A percentile compares a stretch with the other conserved stretches of the same genome.
Conservation (phyloP, 2,113 vertebrate species). For the Murina feae region DNA sequence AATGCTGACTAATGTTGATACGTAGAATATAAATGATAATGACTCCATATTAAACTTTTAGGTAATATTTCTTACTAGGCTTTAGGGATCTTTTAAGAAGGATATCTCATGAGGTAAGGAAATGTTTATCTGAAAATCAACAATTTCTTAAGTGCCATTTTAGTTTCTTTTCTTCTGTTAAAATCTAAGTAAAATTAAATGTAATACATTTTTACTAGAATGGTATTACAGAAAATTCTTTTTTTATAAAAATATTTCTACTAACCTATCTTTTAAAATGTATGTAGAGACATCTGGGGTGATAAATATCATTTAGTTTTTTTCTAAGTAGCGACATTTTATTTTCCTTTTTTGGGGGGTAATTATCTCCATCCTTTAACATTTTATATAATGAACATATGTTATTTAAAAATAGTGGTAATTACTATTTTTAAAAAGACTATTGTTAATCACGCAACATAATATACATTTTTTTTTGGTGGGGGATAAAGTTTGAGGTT, state of each 20-base stretch:
- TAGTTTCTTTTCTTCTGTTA: not conserved
- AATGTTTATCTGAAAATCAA: slow-evolving; percentile 4
- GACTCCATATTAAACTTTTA: not conserved
- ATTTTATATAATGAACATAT: not conserved
- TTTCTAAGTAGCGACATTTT: not conserved
- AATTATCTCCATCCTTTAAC: not conserved
- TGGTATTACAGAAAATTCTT: not conserved
- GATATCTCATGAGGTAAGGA: not conserved
- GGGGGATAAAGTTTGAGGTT: not conserved
- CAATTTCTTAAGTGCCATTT: not conserved
- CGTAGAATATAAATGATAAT: not conserved
- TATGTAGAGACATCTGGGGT: not conserved
- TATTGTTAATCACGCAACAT: not conserved
- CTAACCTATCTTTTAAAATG: not conserved
- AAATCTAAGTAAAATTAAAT: not conserved
- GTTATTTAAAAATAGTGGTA: not conserved
- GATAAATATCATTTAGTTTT: not conserved
- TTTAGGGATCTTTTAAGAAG: not conserved
- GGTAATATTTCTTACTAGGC: not conserved
- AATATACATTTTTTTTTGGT: not conserved
- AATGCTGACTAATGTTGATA: not conserved
- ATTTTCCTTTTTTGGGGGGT: not conserved
- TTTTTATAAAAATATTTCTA: not conserved
- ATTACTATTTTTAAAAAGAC: not conserved
- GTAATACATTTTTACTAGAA: not conserved